Evolutionary conservation across 2,797 vertebrate species (phyloP).

Genomic region (Coreius guichenoti): DNA sequence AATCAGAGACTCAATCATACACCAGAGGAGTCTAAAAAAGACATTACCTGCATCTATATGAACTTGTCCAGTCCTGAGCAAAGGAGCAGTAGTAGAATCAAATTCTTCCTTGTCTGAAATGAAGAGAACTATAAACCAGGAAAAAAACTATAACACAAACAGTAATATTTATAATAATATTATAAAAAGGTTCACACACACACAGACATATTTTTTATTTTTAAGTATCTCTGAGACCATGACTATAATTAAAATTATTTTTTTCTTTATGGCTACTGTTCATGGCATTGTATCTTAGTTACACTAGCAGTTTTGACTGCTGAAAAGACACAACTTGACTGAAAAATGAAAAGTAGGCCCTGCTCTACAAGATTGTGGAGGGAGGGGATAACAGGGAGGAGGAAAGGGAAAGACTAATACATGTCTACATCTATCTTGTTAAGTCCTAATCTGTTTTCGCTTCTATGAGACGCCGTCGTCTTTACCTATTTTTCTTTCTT

Average conservation of each 20-base stretch:
- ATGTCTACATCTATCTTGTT: conserved; percentile 48
- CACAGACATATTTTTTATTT: not conserved
- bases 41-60: conserved; percentile 35
- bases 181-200: not conserved
- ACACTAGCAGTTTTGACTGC: not conserved
- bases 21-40: conserved; percentile 49
- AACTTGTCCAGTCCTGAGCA: conserved; percentile 19
- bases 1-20: conserved; percentile 49
- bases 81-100: not conserved
- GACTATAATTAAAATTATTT: not conserved
- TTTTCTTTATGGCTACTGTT: not conserved
- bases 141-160: not conserved
- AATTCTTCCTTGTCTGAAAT: not conserved
- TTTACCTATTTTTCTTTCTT: conserved; percentile 44
- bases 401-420: conserved; percentile 44
- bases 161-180: not conserved
- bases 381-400: conserved; percentile 42
- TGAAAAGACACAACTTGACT: conserved; percentile 3
- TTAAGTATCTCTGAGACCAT: not conserved
- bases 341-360: conserved; percentile 23
- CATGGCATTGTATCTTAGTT: not conserved
- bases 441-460: conserved; percentile 48
- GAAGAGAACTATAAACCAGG: not conserved
- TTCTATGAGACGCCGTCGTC: conserved; percentile 30
- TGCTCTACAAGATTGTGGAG: conserved; percentile 10